phyloP scores from a whole-genome alignment of 2,113 vertebrate species.

The Micronycteris hirsuta region DNA sequence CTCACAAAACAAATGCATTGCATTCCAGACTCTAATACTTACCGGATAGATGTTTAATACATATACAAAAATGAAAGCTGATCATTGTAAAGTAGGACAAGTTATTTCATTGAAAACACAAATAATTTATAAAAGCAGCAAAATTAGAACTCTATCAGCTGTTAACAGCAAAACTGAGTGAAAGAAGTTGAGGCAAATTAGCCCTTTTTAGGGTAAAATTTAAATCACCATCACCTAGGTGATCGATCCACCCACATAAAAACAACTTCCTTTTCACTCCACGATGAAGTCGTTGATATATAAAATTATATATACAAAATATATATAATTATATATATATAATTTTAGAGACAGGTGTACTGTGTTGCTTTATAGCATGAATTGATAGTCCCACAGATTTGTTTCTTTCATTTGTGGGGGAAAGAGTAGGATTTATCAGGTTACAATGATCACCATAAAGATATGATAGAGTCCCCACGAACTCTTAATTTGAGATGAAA shows the following conservation, averaged over 20 bases:
- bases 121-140: not conserved
- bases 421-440: not conserved
- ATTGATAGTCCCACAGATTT: not conserved
- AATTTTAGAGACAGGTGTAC: not conserved
- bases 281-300: too few relatives aligned
- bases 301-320: too few relatives aligned
- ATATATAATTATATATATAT: not conserved
- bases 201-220: not conserved
- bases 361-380: not conserved
- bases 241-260: not conserved
- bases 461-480: not conserved
- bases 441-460: not conserved
- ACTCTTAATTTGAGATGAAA: not conserved
- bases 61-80: not conserved
- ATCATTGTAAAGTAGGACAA: not conserved
- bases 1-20: not conserved
- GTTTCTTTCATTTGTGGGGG: not conserved
- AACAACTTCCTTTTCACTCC: accelerated
- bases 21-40: not conserved
- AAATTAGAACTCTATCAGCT: not conserved
- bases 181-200: not conserved
- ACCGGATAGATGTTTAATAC: not conserved
- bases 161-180: not conserved
- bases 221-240: not conserved
- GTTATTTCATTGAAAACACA: not conserved